Evolutionary conservation across 2,113 vertebrate species (phyloP), one percentile per base, ranked within the genome.

Genomic region (Ictalurus punctatus): DNA sequence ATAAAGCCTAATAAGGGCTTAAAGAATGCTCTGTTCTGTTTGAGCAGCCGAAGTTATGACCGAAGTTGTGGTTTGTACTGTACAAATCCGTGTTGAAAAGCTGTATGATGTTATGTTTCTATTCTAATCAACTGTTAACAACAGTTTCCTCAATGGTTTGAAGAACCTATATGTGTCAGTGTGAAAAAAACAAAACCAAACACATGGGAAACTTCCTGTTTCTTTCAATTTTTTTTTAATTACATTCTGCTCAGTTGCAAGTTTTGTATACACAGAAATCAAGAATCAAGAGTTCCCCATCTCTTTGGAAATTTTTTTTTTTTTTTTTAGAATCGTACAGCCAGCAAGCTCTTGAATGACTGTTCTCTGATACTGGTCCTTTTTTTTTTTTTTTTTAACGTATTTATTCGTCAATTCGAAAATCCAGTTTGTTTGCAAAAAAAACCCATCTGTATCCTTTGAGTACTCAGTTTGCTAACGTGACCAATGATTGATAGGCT

Each of bases 181-280:
- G 87, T 90, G 65, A 88, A 87, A 58, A 58, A 76, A 12, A 52
- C 13, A 6, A 73, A 73, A 56, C 12, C 12, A 73, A 37, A 37
- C 5, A 78, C 86, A 37, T 73, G 19, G 71, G 67, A 91, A 88
- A 90, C 92, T 83, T 93, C 86, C 90, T 90, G 91, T 93, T 87
- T 89, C 83, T 90, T 88, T 88, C 40, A 1, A 34, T 13, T 73
- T 54, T 73, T 37, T 34, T 48, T 27, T 27, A 2, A 71, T 52
- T 89, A 89, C 76, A 80, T 89, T 81, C 86, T 80, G 61, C 69
- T 83, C 56, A 78, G 83, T 81, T 91, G 88, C 40, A 25, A 78
- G 73, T 78, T 48, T 48, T 91, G 88, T 78, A n/a, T 27, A 52
- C 44, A 52, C 44, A 40, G 34, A 40, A 21, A 73, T 9, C 17